A percentile compares a stretch with the other conserved stretches of the same genome.
Evolutionary conservation across 1,140 invertebrate species (phyloP).

Genomic region (Tetramorium parvispinum): DNA sequence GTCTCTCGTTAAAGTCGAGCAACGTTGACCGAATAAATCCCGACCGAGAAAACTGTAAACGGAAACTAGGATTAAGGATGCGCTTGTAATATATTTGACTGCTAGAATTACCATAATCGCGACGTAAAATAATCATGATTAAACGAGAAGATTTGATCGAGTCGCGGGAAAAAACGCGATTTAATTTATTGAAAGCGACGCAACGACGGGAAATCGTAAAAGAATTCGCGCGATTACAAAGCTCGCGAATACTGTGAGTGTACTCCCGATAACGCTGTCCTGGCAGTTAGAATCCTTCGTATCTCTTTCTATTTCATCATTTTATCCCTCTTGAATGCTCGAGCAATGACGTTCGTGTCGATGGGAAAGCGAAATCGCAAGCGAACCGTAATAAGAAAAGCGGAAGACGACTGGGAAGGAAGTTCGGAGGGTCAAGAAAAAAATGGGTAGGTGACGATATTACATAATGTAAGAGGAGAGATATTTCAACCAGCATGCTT

Average conservation of each 20-base stretch:
- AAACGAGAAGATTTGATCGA: neutral
- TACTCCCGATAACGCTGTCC: neutral
- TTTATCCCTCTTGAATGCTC: neutral
- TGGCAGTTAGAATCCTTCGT: neutral
- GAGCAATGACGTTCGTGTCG: slow-evolving; percentile 1
- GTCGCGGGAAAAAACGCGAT: slow-evolving; percentile 12
- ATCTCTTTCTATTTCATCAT: neutral
- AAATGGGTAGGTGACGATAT: slow-evolving; percentile 13
- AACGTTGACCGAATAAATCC: slow-evolving; percentile 4
- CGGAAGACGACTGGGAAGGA: slow-evolving; percentile 61
- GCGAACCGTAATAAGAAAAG: slow-evolving; percentile 46
- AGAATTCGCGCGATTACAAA: neutral
- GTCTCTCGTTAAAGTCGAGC: neutral
- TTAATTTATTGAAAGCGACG: neutral
- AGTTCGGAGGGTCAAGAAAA: slow-evolving; percentile 1
- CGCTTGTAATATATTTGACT: neutral
- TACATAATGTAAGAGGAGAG: slow-evolving; percentile 45
- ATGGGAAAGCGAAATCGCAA: slow-evolving; percentile 38
- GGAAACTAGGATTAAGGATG: neutral
- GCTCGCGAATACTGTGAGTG: neutral
- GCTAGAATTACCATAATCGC: neutral
- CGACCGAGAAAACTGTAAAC: slow-evolving; percentile 8
- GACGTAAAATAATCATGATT: neutral
- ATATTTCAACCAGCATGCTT: slow-evolving; percentile 75
- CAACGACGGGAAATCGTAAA: neutral